Base-by-base conservation (phyloP, 2,113 vertebrate genomes). In the Seriola aureovittata region DNA sequence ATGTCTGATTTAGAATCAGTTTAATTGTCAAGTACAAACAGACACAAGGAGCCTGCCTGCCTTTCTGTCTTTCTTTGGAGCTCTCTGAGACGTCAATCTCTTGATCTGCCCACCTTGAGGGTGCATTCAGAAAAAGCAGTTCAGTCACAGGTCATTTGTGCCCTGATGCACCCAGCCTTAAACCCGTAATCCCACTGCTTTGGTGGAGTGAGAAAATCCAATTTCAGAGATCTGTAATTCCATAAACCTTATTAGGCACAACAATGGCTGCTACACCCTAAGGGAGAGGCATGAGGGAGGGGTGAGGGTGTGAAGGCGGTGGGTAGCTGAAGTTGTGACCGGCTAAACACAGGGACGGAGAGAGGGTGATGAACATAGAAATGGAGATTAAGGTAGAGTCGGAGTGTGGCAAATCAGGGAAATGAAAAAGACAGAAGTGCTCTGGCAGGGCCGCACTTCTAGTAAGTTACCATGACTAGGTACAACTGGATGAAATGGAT, bases 221-320 rank as follows among this genome's bases (percentile, higher is more conserved):
- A 93, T 95, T 95, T 93, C 89, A 89, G 90, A 94, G 89, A 91
- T 92, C 85, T 93, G 92, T 94, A 93, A 93, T 93, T 92, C 90
- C 82, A 91, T 92, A 93, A 93, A 93, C 83, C 90, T 92, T 94
- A 94, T 92, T 93, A 93, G 80, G 88, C 85, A 89, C 84, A 91
- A 93, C 89, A 91, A 91, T 87, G 85, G 76, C 66, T 65, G 82
- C 86, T 70, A 79, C 82, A 85, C 85, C 89, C 90, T 42, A 66
- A 85, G 89, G 90, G 85, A 70, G 74, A 78, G 57, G 86, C 52
- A 71, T 1, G 71, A 68, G 48, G 69, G 66, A 75, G 71, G 42
- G 76, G 69, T 13, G 78, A 17, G 66, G 3, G 71, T 7, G 60
- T 0, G 19, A 12, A 12, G 46, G 11, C 46, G 38, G 23, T 5